These are phyloP conservation scores for Meriones unguiculatus DNA, from an alignment of 2,113 vertebrate species.

Conservation along the genomic window DNA sequence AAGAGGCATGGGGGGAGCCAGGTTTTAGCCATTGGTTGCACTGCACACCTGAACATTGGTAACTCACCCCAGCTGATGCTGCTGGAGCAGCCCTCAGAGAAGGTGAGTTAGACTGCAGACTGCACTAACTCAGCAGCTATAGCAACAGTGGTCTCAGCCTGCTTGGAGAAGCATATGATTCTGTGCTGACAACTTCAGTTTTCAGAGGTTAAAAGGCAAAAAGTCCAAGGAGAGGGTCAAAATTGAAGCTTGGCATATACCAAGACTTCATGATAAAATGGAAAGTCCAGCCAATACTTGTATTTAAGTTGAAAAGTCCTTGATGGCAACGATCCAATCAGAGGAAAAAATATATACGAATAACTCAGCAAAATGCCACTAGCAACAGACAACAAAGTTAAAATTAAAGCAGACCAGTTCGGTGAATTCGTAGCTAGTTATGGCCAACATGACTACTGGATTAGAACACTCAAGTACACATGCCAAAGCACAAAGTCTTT, in stretches of 20 bases:
- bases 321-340: constrained; percentile 17
- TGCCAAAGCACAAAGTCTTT: not conserved
- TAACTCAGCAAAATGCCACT: not conserved
- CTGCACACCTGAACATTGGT: not conserved
- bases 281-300: constrained; percentile 38
- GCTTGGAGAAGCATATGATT: not conserved
- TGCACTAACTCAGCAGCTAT: not conserved
- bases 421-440: not conserved
- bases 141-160: not conserved
- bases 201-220: constrained; percentile 22
- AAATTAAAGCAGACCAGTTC: not conserved
- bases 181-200: not conserved
- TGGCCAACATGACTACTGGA: not conserved
- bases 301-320: constrained; percentile 30
- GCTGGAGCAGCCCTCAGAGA: not conserved
- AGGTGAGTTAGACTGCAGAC: not conserved
- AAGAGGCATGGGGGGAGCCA: not conserved
- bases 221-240: constrained; percentile 28
- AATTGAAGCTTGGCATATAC: not conserved
- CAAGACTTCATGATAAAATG: constrained; percentile 21
- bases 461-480: not conserved
- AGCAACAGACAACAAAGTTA: constrained; percentile 14
- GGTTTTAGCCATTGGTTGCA: not conserved
- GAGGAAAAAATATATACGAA: constrained; percentile 30
- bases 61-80: not conserved